Conservation (phyloP, 2,888 invertebrate species). For the Proisotoma minuta region DNA sequence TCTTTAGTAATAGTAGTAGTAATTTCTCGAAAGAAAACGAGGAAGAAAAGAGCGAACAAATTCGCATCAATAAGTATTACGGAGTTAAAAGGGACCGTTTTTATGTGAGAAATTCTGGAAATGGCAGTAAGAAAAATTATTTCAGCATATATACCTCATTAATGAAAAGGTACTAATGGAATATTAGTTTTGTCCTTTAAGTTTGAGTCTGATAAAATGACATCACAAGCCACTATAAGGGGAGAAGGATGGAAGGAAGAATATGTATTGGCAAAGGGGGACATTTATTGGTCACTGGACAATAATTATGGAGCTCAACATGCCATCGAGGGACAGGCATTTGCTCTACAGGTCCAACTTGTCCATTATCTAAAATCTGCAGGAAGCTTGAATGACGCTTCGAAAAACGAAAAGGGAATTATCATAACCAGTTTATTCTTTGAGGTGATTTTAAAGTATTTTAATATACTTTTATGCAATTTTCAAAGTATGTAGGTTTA, state of each 20-base stretch:
- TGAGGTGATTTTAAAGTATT: constrained; percentile 29
- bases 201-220: constrained; percentile 11
- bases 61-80: constrained; percentile 33
- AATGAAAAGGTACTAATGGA: no score
- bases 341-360: constrained; percentile 32
- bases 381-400: constrained; percentile 15
- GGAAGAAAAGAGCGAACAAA: no score
- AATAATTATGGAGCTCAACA: constrained; percentile 26
- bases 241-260: constrained; percentile 34
- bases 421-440: constrained; percentile 29
- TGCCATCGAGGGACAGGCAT: constrained; percentile 11
- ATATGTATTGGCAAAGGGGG: constrained; percentile 29
- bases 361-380: constrained; percentile 30
- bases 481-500: no score
- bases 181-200: constrained; percentile 18
- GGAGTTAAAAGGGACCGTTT: constrained; percentile 32
- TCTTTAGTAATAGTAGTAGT: no score
- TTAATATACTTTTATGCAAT: no score
- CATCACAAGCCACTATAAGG: constrained; percentile 24
- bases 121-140: constrained; percentile 20
- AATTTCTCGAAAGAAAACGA: no score
- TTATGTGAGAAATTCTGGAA: constrained; percentile 27
- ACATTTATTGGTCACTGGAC: constrained; percentile 21
- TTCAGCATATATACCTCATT: not conserved
- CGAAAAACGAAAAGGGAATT: constrained; percentile 20